Base-by-base conservation (phyloP, 2,888 invertebrate genomes). In the Andrena hattorfiana region DNA sequence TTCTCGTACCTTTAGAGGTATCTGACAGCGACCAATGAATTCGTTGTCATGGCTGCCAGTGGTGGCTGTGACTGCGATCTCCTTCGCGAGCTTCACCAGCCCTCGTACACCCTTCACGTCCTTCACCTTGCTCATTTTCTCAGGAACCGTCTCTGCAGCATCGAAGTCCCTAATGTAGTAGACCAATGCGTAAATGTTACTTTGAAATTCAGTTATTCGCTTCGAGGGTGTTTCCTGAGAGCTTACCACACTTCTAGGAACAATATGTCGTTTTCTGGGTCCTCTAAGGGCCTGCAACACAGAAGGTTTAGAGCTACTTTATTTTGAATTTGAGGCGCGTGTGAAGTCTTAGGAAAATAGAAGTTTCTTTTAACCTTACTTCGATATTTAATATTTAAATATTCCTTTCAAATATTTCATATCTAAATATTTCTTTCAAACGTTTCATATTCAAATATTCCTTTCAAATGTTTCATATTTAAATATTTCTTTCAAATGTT, bases 31-130 rank as follows among this genome's bases (percentile, higher is more conserved):
- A 0, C 99, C 99, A 80, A 99, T 97, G 77, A 99, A 96, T 94
- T 99, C 99, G 93, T 99, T 99, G 88, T 99, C 97, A 94, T 97
- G 98, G 95, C 97, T 98, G 85, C 99, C 97, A 0, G 98, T 98
- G 0, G 99, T 98, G 62, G 99, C 99, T 0, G 99, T 99, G 20
- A 99, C 97, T 0, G 97, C 98, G 77, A 98, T 97, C 94, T 98
- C 98, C 92, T 98, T 98, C 95, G 98, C 97, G 49, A 98, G 94
- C 93, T 97, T 98, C 42, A 97, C 95, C 23, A 98, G 95, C 0
- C 98, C 98, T 92, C 96, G 96, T 0, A 98, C 96, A 0, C 98
- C 98, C 94, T 98, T 98, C 0, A 98, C 97, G 90, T 97, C 97
- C 85, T 97, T 96, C 83, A 98, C 95, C 94, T 98, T 97, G 68